Evolutionary conservation across 2,888 invertebrate species (phyloP).

Genomic region (Lepidocyrtoides sp.): DNA sequence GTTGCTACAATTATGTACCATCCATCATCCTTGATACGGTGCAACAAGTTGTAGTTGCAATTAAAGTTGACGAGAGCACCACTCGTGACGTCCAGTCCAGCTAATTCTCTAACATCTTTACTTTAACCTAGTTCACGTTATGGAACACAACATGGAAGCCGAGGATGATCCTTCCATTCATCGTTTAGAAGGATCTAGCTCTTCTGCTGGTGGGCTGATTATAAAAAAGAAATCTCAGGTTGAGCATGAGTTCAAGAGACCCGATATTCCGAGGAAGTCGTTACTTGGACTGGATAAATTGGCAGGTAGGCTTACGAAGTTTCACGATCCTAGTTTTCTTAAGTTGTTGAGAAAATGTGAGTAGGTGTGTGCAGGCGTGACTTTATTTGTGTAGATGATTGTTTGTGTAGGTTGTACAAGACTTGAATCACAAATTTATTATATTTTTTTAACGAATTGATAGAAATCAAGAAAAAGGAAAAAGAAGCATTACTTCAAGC

Average conservation of each 20-base stretch:
- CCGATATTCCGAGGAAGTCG: conserved; percentile 92
- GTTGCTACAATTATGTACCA: too few species aligned
- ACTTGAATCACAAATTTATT: neutral
- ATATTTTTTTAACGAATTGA: conserved; percentile 51
- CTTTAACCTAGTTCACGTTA: too few species aligned
- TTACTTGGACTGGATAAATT: conserved; percentile 94
- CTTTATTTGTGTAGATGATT: too few species aligned
- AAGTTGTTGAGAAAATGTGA: too few species aligned
- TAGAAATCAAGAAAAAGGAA: conserved; percentile 86
- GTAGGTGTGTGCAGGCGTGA: too few species aligned
- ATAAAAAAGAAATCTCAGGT: conserved; percentile 90
- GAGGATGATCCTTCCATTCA: conserved; percentile 89
- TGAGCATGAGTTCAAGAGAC: conserved; percentile 87
- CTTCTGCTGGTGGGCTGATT: conserved; percentile 90
- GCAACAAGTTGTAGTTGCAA: too few species aligned
- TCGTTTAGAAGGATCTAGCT: conserved; percentile 91
- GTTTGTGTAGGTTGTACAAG: too few species aligned
- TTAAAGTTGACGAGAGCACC: too few species aligned
- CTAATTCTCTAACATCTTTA: too few species aligned
- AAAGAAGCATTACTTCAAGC: conserved; percentile 85
- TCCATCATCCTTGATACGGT: too few species aligned
- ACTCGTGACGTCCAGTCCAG: too few species aligned
- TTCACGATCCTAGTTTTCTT: too few species aligned
- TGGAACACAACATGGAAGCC: conserved; percentile 85
- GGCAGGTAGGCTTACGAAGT: conserved; percentile 89